phyloP scores from a whole-genome alignment of 2,113 vertebrate genomes.

The Zosterops lateralis region DNA sequence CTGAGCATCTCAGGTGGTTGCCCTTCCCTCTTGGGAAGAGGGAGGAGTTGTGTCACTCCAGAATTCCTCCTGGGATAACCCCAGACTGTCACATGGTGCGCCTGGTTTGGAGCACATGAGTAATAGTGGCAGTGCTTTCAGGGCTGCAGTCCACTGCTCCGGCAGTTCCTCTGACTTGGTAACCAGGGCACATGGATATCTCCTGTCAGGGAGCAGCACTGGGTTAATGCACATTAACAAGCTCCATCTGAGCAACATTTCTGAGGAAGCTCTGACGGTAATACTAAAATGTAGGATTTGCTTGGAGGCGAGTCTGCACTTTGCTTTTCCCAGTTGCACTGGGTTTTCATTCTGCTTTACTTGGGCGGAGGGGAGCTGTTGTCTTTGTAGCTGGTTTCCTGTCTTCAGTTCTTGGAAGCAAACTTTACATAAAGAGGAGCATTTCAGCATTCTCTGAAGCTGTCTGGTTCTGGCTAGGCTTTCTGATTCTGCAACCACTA shows the following conservation, averaged over 20 bases:
- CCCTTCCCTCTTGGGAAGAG: background rate
- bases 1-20: background rate
- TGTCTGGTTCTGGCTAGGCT: slow-evolving; percentile 54
- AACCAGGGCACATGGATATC: background rate
- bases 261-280: background rate
- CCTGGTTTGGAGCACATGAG: background rate
- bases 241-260: slow-evolving; percentile 2
- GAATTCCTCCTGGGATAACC: background rate
- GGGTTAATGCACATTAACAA: background rate
- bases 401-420: slow-evolving; percentile 47
- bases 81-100: background rate
- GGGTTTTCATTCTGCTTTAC: background rate
- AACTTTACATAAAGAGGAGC: slow-evolving; percentile 32
- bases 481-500: slow-evolving; percentile 49
- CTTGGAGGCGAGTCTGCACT: background rate
- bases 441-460: slow-evolving; percentile 49
- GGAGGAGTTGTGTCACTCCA: background rate
- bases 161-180: background rate
- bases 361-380: slow-evolving; percentile 31
- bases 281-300: background rate
- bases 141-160: background rate
- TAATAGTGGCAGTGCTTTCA: background rate
- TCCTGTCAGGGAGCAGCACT: background rate
- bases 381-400: slow-evolving; percentile 48
- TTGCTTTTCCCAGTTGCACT: background rate